Conservation (phyloP, 2,888 invertebrate species). For the Meiosimyza decipiens region DNA sequence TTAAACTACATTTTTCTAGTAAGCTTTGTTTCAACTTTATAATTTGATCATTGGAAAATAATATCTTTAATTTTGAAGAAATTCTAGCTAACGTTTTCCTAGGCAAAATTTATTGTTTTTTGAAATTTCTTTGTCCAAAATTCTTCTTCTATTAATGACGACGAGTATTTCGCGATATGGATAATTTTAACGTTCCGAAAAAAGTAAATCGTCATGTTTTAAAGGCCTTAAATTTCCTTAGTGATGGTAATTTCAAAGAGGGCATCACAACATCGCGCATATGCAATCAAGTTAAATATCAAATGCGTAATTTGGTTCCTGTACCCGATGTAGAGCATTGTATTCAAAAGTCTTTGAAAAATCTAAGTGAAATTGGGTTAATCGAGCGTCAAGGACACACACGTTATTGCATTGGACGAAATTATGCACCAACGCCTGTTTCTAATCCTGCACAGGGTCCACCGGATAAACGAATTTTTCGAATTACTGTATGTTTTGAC, state of each 20-base stretch:
- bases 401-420: slow-evolving; percentile 31
- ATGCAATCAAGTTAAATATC: slow-evolving; percentile 44
- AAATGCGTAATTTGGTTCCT: slow-evolving; percentile 50
- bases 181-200: slow-evolving; percentile 51
- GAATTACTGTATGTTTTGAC: slow-evolving; percentile 36
- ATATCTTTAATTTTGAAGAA: neutral
- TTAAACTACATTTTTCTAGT: neutral
- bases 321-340: slow-evolving; percentile 42
- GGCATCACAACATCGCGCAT: slow-evolving; percentile 40
- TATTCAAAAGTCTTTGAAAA: slow-evolving; percentile 47
- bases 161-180: slow-evolving; percentile 44
- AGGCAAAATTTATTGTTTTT: slow-evolving; percentile 23
- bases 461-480: slow-evolving; percentile 39
- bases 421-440: slow-evolving; percentile 2
- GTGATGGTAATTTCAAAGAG: slow-evolving; percentile 28
- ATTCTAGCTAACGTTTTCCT: neutral
- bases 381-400: slow-evolving; percentile 36
- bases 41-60: slow-evolving; percentile 16
- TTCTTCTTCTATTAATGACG: neutral
- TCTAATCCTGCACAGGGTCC: slow-evolving; percentile 15
- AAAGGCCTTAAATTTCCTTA: slow-evolving; percentile 48
- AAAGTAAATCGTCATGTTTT: slow-evolving; percentile 57
- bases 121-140: slow-evolving; percentile 6
- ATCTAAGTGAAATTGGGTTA: slow-evolving; percentile 45
- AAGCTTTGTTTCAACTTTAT: slow-evolving; percentile 1